phyloP scores from a whole-genome alignment of 2,888 invertebrate species.

The Drosophila borborema region DNA sequence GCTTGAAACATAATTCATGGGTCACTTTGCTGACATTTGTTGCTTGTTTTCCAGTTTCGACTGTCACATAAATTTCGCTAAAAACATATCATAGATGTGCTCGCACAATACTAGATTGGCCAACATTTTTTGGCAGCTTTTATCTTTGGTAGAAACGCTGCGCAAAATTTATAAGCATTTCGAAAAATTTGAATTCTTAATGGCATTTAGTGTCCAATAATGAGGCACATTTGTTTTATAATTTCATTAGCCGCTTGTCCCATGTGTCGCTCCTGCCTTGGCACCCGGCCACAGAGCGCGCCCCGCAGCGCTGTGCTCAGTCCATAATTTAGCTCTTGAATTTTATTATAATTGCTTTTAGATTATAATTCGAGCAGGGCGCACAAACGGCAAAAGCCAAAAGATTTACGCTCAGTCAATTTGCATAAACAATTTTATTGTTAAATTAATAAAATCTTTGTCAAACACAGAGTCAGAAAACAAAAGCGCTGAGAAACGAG shows the following conservation, averaged over 20 bases:
- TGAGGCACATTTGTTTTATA: slow-evolving; percentile 81
- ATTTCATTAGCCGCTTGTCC: slow-evolving; percentile 75
- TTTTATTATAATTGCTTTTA: slow-evolving; percentile 75
- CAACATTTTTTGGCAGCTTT: slow-evolving; percentile 41
- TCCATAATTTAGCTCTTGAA: slow-evolving; percentile 56
- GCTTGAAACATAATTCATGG: slow-evolving; percentile 65
- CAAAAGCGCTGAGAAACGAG: slow-evolving; percentile 17
- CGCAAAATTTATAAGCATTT: slow-evolving; percentile 56
- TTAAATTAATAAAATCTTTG: slow-evolving; percentile 74
- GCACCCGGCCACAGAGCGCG: not conserved
- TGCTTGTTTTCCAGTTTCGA: slow-evolving; percentile 73
- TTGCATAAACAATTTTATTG: slow-evolving; percentile 81
- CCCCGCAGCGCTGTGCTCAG: not conserved
- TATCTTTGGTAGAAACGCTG: slow-evolving; percentile 30
- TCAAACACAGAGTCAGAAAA: slow-evolving; percentile 45
- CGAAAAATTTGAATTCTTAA: slow-evolving; percentile 74
- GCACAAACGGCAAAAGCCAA: slow-evolving; percentile 52
- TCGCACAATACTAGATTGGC: slow-evolving; percentile 44
- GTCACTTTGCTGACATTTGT: slow-evolving; percentile 73
- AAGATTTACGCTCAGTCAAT: slow-evolving; percentile 60
- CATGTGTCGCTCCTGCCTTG: slow-evolving; percentile 5
- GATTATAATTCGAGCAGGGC: slow-evolving; percentile 70
- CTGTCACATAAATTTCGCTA: slow-evolving; percentile 73
- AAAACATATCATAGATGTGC: slow-evolving; percentile 51
- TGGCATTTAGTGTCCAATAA: slow-evolving; percentile 79